Evolutionary conservation across 1,140 invertebrate genomes (phyloP), one percentile per base, ranked within the genome.

Genomic region (Zeugodacus cucurbitae): DNA sequence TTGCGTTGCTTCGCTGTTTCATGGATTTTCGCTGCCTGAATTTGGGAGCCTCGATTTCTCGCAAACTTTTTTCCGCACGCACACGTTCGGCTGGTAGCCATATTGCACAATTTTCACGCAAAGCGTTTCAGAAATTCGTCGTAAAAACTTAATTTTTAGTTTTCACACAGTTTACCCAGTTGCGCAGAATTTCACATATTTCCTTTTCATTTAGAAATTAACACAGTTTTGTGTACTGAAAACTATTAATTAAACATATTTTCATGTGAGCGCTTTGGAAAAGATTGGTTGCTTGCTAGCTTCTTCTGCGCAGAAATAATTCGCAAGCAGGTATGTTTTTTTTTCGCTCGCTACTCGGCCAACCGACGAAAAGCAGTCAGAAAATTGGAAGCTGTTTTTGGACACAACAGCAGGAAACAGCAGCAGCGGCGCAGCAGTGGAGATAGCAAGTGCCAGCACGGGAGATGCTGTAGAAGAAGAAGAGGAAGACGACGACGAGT

Each of bases 271-370:
- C n/a, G 44, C 41, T 5, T 37, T 82, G 74, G 26, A 82, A 82
- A 82, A 54, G 37, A 8, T 82, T 82, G 41, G 26, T 29, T 82
- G 74, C 64, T 48, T 54, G 74, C 64, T 34, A 3, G 64, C 74
- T 44, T 82, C 74, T 82, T 82, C 74, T 82, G 74, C 74, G 74
- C 74, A 82, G 74, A 82, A 82, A 82, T 82, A 82, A 82, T 82
- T 82, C 22, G 74, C 74, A 82, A 82, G 44, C 41, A 82, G 5
- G 17, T 41, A n/a, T 48, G 48, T 29, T 82, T 44, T 48, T 29
- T 17, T 34, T 34, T 32, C 20, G 26, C 37, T 41, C 41, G 74
- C 74, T 48, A 22, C 74, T 48, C 41, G 41, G 74, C 74, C 70
- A 41, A 41, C 37, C 70, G 34, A 74, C 70, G 70, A 74, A 74